These are phyloP conservation scores for Xyrauchen texanus DNA, from an alignment of 2,113 vertebrate genomes.

Conservation along the genomic window DNA sequence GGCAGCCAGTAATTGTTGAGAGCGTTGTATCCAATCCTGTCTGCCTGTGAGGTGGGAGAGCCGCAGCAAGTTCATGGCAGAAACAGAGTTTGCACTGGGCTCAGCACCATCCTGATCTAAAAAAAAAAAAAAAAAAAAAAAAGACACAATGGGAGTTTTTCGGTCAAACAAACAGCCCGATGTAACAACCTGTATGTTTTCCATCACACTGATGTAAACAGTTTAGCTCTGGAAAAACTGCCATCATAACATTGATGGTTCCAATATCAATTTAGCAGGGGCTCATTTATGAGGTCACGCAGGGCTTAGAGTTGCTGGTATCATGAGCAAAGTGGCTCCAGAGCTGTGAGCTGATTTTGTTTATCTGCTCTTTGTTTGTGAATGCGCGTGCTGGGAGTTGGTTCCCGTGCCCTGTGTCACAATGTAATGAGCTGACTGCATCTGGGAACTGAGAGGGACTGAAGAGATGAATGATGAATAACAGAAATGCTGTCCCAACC, in stretches of 20 bases:
- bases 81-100: conserved; percentile 86
- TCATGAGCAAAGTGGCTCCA: conserved; percentile 36
- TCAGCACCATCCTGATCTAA: conserved; percentile 93
- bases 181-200: conserved; percentile 16
- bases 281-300: conserved; percentile 33
- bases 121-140: conserved; percentile 44
- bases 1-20: conserved; percentile 78
- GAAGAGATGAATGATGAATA: conserved; percentile 42
- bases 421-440: conserved; percentile 34
- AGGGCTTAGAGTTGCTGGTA: conserved; percentile 45
- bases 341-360: conserved; percentile 33
- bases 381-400: conserved; percentile 19
- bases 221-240: conserved; percentile 3
- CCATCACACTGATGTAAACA: conserved; percentile 5
- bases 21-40: conserved; percentile 82
- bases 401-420: conserved; percentile 37
- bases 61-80: conserved; percentile 84
- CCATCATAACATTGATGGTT: conserved; percentile 28
- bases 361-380: conserved; percentile 44
- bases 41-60: conserved; percentile 81
- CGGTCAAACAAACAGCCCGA: too few species aligned
- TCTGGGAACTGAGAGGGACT: conserved; percentile 19
- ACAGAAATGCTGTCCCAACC: conserved; percentile 31
- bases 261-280: conserved; percentile 38
- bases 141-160: not conserved